Conservation (phyloP, 1,140 invertebrate species). For the Ooceraea biroi region DNA sequence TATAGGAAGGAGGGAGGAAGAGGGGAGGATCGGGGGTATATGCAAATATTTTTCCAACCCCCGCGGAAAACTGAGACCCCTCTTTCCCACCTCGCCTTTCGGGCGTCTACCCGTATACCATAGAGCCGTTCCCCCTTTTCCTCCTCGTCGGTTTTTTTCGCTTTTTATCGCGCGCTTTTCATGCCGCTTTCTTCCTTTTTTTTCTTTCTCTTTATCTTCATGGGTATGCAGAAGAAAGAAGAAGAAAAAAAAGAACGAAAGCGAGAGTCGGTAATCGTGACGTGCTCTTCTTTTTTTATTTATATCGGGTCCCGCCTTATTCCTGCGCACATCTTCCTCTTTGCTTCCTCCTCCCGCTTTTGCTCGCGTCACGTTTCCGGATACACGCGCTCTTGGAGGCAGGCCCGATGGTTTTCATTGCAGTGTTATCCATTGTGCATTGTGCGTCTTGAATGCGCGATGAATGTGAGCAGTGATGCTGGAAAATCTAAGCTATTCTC, state of each 20-base stretch:
- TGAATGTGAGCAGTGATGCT: slow-evolving; percentile 7
- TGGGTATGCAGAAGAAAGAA: background rate
- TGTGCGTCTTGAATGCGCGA: background rate
- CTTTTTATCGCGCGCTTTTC: slow-evolving; percentile 59
- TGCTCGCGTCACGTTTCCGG: slow-evolving; percentile 17
- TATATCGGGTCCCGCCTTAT: slow-evolving; percentile 37
- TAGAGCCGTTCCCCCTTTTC: background rate
- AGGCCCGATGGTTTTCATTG: slow-evolving; percentile 25
- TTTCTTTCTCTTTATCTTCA: background rate
- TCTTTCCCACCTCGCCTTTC: slow-evolving; percentile 44
- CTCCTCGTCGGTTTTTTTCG: slow-evolving; percentile 1
- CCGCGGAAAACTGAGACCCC: slow-evolving; percentile 61
- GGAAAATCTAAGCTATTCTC: slow-evolving; percentile 12
- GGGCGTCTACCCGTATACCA: slow-evolving; percentile 10
- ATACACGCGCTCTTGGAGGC: slow-evolving; percentile 19
- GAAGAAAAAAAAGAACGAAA: slow-evolving; percentile 27
- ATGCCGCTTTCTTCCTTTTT: slow-evolving; percentile 48
- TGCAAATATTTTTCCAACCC: slow-evolving; percentile 71
- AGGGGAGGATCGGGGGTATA: slow-evolving; percentile 40
- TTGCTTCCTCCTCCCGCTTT: background rate
- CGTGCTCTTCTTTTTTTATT: slow-evolving; percentile 10
- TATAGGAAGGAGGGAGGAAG: slow-evolving; percentile 12
- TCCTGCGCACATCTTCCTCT: background rate
- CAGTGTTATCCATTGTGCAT: slow-evolving; percentile 26
- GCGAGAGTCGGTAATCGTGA: slow-evolving; percentile 39